phyloP scores from a whole-genome alignment of 2,888 invertebrate species.

The Limulus polyphemus region DNA sequence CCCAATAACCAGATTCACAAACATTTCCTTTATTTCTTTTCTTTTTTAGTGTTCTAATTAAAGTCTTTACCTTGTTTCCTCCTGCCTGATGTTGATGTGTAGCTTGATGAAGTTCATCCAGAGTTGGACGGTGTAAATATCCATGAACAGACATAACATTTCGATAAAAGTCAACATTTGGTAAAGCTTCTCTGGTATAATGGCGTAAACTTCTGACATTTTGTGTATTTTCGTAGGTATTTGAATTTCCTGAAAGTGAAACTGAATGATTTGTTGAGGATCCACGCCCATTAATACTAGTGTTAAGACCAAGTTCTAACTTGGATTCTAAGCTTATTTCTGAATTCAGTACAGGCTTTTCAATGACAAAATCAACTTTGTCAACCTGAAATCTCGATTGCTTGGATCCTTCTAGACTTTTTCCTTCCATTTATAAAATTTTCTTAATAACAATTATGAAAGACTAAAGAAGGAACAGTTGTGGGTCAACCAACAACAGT shows the following conservation, averaged over 20 bases:
- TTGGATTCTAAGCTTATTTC: constrained; percentile 11
- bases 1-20: too few species aligned
- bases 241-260: constrained; percentile 5
- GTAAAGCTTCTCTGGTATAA: constrained; percentile 38
- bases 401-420: constrained; percentile 1
- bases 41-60: too few species aligned
- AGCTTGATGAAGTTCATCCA: constrained; percentile 36
- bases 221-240: constrained; percentile 29
- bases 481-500: too few species aligned
- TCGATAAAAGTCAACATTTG: constrained; percentile 42
- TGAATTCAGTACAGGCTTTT: constrained; percentile 1
- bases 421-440: too few species aligned
- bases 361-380: constrained; percentile 28
- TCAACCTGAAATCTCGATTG: constrained; percentile 29
- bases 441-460: too few species aligned
- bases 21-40: too few species aligned
- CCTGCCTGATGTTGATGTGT: too few species aligned
- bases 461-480: too few species aligned
- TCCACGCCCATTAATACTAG: constrained; percentile 2
- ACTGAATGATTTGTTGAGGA: neutral
- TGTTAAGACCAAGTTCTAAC: constrained; percentile 1
- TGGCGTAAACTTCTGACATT: constrained; percentile 33
- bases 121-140: constrained; percentile 34
- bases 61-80: too few species aligned
- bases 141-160: constrained; percentile 35